A percentile compares a stretch with the other conserved stretches of the same genome.
phyloP scores from a whole-genome alignment of 2,113 vertebrate genomes.

The Epinephelus lanceolatus region DNA sequence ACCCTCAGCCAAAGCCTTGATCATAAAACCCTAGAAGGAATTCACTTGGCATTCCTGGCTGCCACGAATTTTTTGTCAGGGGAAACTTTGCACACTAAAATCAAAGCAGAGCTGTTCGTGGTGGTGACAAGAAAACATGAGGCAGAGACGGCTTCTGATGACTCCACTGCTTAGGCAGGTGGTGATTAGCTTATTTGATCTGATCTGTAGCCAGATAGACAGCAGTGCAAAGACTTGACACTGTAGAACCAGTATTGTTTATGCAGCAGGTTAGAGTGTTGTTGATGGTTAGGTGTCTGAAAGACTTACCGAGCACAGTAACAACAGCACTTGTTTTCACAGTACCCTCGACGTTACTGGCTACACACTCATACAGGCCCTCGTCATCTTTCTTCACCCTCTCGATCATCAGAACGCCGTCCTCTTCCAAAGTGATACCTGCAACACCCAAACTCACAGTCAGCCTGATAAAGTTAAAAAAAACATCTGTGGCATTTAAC shows the following conservation, averaged over 20 bases:
- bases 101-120: conserved; percentile 59
- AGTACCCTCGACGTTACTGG: conserved; percentile 86
- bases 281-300: not conserved
- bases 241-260: not conserved
- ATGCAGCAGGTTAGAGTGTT: not conserved
- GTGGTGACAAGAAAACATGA: conserved; percentile 55
- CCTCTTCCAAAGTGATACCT: conserved; percentile 88
- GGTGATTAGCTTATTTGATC: conserved; percentile 6
- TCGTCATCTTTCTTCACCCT: conserved; percentile 94
- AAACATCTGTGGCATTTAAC: not conserved
- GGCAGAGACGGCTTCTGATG: conserved; percentile 14
- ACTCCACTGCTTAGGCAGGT: not conserved
- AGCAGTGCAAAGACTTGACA: conserved; percentile 5
- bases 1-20: conserved; percentile 65
- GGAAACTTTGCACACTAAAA: conserved; percentile 57
- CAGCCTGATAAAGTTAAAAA: not conserved
- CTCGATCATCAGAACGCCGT: conserved; percentile 88
- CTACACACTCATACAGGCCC: conserved; percentile 90
- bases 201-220: conserved; percentile 10
- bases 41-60: conserved; percentile 76
- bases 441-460: conserved; percentile 46
- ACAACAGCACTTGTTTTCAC: conserved; percentile 87
- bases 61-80: conserved; percentile 63
- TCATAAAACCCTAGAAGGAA: conserved; percentile 79
- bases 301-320: conserved; percentile 87